These are phyloP conservation scores for Thunnus albacares DNA, from an alignment of 2,797 vertebrate species.

Conservation along the genomic window DNA sequence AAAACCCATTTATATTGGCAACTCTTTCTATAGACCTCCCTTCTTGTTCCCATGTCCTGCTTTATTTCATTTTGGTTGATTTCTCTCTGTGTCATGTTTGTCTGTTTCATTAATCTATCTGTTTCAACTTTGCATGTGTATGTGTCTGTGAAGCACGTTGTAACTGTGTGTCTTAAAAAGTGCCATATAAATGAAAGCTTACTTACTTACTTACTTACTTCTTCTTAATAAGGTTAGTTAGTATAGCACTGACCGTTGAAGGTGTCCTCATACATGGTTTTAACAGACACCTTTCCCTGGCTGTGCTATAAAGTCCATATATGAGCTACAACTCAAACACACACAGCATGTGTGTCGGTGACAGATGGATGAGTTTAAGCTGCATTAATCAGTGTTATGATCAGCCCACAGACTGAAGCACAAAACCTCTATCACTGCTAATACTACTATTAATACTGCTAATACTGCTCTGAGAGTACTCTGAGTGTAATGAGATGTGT, in stretches of 20 bases:
- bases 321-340: conserved; percentile 26
- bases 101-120: too few relatives aligned
- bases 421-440: conserved; percentile 53
- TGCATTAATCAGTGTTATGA: conserved; percentile 78
- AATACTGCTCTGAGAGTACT: conserved; percentile 5
- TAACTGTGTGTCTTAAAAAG: too few relatives aligned
- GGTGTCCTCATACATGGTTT: not conserved
- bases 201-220: too few relatives aligned
- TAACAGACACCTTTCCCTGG: not conserved
- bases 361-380: conserved; percentile 75
- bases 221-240: not conserved
- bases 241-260: not conserved
- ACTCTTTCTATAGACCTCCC: too few relatives aligned
- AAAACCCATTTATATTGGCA: too few relatives aligned
- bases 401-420: conserved; percentile 68
- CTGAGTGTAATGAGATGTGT: not conserved
- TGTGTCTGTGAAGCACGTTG: too few relatives aligned
- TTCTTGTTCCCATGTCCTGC: too few relatives aligned
- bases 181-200: too few relatives aligned
- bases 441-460: conserved; percentile 40
- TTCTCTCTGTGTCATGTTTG: too few relatives aligned
- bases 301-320: conserved; percentile 32
- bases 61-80: too few relatives aligned
- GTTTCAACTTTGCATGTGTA: too few relatives aligned
- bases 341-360: conserved; percentile 46